A percentile compares a stretch with the other conserved stretches of the same genome.
These are phyloP conservation scores for Eubucco bourcierii DNA, from an alignment of 2,113 vertebrate species.

Conservation along the genomic window DNA sequence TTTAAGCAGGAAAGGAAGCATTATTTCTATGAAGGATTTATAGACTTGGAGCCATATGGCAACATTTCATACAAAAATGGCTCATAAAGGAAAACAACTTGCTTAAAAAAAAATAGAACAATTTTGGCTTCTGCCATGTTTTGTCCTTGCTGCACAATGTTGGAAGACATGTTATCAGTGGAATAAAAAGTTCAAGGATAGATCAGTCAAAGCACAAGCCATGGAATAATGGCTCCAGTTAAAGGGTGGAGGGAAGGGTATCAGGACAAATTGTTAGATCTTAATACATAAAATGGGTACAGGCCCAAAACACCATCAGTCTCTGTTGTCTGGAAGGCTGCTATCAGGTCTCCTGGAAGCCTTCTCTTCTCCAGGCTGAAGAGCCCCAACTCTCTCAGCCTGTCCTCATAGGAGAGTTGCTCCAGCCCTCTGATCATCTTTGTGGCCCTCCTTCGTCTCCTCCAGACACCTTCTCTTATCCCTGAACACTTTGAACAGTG, in stretches of 20 bases:
- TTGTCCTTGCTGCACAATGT: not conserved
- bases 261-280: not conserved
- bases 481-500: no score
- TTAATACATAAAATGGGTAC: not conserved
- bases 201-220: not conserved
- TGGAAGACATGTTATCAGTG: not conserved
- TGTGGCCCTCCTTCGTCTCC: no score
- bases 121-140: not conserved
- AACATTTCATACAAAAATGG: not conserved
- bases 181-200: constrained; percentile 11
- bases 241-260: not conserved
- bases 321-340: no score
- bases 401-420: no score
- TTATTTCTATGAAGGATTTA: constrained; percentile 3
- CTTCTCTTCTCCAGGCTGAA: no score
- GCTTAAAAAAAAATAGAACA: not conserved
- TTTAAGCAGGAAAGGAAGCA: constrained; percentile 27
- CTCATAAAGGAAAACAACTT: not conserved
- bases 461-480: no score
- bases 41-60: constrained; percentile 39
- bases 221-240: not conserved
- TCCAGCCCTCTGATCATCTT: no score
- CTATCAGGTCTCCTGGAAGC: no score
- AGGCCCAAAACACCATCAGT: not conserved
- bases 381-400: no score